These are phyloP conservation scores for Epiperipatus broadwayi DNA, from an alignment of 2,888 invertebrate genomes.

Conservation along the genomic window DNA sequence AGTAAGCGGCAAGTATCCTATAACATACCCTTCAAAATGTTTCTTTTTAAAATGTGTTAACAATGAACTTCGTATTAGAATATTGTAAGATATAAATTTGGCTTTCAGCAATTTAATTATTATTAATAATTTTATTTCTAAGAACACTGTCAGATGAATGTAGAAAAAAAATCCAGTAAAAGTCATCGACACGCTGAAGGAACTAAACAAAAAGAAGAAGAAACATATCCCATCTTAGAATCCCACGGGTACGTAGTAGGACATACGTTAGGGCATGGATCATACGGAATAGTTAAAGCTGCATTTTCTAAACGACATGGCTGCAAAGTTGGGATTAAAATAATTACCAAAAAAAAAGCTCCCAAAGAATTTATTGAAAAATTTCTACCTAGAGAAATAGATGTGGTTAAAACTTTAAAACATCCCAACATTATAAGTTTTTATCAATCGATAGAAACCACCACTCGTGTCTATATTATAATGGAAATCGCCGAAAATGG, in stretches of 20 bases:
- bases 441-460: constrained; percentile 24
- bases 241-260: constrained; percentile 22
- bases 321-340: constrained; percentile 25
- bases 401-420: constrained; percentile 22
- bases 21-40: no score
- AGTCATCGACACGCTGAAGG: no score
- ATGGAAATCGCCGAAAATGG: constrained; percentile 24
- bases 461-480: constrained; percentile 23
- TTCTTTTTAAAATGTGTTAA: no score
- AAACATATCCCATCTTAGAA: neutral
- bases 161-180: no score
- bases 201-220: constrained; percentile 19
- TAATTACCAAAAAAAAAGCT: constrained; percentile 24
- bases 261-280: constrained; percentile 23
- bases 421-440: constrained; percentile 23
- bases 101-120: no score
- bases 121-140: no score
- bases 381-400: constrained; percentile 26
- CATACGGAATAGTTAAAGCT: constrained; percentile 25
- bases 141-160: no score
- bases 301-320: constrained; percentile 23
- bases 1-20: no score
- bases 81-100: no score
- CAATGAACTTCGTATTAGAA: no score
- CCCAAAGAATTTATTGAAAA: constrained; percentile 23